phyloP scores from a whole-genome alignment of 2,888 invertebrate genomes.

The Drosophila meridionalis region DNA sequence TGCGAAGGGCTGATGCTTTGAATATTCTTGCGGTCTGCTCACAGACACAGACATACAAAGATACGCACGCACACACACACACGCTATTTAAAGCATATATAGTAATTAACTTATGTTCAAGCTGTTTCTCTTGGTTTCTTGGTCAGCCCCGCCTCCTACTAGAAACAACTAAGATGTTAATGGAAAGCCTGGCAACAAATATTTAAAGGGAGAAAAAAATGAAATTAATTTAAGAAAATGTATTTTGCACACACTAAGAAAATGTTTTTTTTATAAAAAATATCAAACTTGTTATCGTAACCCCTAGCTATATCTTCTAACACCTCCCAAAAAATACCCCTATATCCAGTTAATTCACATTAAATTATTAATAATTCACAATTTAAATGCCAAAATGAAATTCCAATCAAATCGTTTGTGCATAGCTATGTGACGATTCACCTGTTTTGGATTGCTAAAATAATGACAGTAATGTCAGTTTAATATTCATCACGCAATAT shows the following conservation, averaged over 20 bases:
- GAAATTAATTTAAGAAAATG: not conserved
- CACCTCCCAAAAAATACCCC: not conserved
- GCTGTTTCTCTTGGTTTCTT: not conserved
- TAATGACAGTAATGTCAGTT: not conserved
- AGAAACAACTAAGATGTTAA: not conserved
- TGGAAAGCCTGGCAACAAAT: not conserved
- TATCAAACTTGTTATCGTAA: too few species aligned
- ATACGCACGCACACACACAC: not conserved
- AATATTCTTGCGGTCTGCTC: not conserved
- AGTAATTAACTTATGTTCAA: not conserved
- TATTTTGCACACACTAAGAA: not conserved
- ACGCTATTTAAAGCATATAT: not conserved
- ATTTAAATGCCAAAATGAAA: not conserved
- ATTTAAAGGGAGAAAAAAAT: not conserved
- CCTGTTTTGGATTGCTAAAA: not conserved
- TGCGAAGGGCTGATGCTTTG: not conserved
- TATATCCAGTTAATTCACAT: not conserved
- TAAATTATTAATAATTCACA: not conserved
- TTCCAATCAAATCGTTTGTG: not conserved
- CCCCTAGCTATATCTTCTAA: too few species aligned
- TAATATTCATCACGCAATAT: not conserved
- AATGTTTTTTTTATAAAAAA: not conserved
- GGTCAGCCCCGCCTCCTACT: not conserved
- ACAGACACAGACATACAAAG: not conserved
- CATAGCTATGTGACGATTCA: slow-evolving; percentile 1